Evolutionary conservation across 2,797 vertebrate species (phyloP).

Genomic region (Enteromius argenteus): DNA sequence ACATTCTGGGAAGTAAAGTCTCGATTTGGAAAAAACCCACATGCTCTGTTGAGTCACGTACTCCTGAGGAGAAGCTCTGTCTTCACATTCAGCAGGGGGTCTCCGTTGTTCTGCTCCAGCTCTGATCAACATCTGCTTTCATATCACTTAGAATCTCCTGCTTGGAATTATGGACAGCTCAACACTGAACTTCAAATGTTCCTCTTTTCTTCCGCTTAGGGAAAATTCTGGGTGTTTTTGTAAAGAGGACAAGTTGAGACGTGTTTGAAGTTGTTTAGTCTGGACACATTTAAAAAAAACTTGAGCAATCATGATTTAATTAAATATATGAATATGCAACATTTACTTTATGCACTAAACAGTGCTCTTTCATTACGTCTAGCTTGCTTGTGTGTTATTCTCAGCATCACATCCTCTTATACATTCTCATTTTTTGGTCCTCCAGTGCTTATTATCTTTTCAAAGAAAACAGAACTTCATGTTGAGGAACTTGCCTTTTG

Average conservation of each 20-base stretch:
- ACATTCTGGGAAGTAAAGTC: slow-evolving; percentile 18
- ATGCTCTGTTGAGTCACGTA: slow-evolving; percentile 24
- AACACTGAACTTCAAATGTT: slow-evolving; percentile 49
- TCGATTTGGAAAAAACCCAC: slow-evolving; percentile 36
- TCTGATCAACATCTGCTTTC: slow-evolving; percentile 42
- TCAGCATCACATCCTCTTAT: background rate
- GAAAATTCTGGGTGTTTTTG: slow-evolving; percentile 36
- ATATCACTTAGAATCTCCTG: slow-evolving; percentile 11
- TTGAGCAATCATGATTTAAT: slow-evolving; percentile 40
- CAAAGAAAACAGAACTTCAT: background rate
- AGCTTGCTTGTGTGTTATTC: background rate
- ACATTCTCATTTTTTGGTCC: background rate
- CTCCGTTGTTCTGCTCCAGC: slow-evolving; percentile 39
- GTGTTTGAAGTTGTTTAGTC: slow-evolving; percentile 54
- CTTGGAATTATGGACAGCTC: slow-evolving; percentile 8
- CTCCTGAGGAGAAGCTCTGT: slow-evolving; percentile 36
- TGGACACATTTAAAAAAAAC: slow-evolving; percentile 40
- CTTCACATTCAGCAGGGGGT: slow-evolving; percentile 42
- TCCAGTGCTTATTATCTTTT: background rate
- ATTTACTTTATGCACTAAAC: background rate
- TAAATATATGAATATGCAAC: slow-evolving; percentile 19
- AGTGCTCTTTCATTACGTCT: background rate
- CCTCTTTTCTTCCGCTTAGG: slow-evolving; percentile 18
- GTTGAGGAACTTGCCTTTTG: slow-evolving; percentile 9
- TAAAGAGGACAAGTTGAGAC: slow-evolving; percentile 22